Base-by-base conservation (phyloP, 2,113 vertebrate species). In the Nycticorax nycticorax region DNA sequence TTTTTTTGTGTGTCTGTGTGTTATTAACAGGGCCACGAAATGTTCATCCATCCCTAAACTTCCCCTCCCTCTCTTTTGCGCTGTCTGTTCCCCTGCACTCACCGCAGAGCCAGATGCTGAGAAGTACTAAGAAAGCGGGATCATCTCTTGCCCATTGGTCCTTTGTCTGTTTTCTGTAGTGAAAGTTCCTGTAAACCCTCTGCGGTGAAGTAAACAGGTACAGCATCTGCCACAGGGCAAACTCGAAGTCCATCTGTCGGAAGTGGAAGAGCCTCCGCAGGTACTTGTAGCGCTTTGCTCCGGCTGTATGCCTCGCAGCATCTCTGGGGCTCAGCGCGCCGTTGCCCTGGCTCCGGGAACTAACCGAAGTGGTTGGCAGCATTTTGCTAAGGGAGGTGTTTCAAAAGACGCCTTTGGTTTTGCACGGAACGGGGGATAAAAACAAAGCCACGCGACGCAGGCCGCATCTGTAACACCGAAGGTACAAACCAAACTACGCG, bases 81-180 rank as follows among this genome's bases (percentile, higher is more conserved):
- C 30, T 28, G 14, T 5, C 48, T 30, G 4, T 35, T 28, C 24
- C 30, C 28, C 35, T 0, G 17, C 81, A 97, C 98, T 98, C 94
- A 99, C 99, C 99, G 15, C 99, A 99, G 10, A 99, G 98, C 99
- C 99, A 99, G 95, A 99, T 85, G 95, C 99, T 99, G 95, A 99
- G 98, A 24, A 99, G 97, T 5, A 99, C 99, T 47, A 99, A 97
- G 95, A 99, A 99, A 20, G 99, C 99, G 0, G 99, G 99, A 94
- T 99, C 99, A 19, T 99, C 99, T 71, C 99, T 97, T 4, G 99
- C 99, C 99, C 99, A 99, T 73, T 99, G 99, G 97, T 99, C 99
- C 97, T 99, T 99, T 5, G 99, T 99, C 98, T 99, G 99, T 93
- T 99, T 99, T 56, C 99, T 98, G 97, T 99, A 99, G 96, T 99